These are phyloP conservation scores for Parapristionchus giblindavisi DNA, from an alignment of 2,888 invertebrate species.

Conservation along the genomic window DNA sequence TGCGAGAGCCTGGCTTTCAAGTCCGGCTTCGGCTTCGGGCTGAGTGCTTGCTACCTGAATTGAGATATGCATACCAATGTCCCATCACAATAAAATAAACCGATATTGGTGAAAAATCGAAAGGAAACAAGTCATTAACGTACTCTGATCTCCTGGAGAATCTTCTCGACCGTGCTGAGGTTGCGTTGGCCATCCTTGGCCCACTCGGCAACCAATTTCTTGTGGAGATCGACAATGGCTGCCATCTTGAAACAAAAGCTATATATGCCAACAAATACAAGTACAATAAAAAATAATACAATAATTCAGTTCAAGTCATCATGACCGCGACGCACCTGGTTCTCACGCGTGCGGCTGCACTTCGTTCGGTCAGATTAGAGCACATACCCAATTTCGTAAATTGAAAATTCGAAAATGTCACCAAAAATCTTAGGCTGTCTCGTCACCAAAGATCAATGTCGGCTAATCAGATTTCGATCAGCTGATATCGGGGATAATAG, in stretches of 20 bases:
- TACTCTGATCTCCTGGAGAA: slow-evolving; percentile 51
- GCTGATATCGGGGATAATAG: slow-evolving; percentile 7
- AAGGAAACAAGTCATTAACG: neutral
- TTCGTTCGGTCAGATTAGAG: neutral
- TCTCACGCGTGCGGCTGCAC: slow-evolving; percentile 6
- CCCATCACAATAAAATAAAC: neutral
- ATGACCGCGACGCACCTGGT: slow-evolving; percentile 21
- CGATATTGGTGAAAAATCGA: neutral
- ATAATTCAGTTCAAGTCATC: slow-evolving; percentile 23
- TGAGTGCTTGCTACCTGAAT: slow-evolving; percentile 42
- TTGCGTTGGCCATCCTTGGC: slow-evolving; percentile 52
- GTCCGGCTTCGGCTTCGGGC: slow-evolving; percentile 24
- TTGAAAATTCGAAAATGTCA: too few relatives aligned
- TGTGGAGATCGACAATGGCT: slow-evolving; percentile 47
- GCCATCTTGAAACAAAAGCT: too few relatives aligned
- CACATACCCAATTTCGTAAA: too few relatives aligned
- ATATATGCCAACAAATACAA: neutral
- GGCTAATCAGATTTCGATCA: neutral
- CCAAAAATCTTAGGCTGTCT: too few relatives aligned
- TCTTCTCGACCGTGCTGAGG: slow-evolving; percentile 45
- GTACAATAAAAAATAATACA: neutral
- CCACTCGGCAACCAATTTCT: slow-evolving; percentile 56
- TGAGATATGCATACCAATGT: neutral
- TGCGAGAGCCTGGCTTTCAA: slow-evolving; percentile 38
- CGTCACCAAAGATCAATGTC: neutral